These are phyloP conservation scores for Acanthacorydalis orientalis DNA, from an alignment of 2,888 invertebrate genomes.

Conservation along the genomic window DNA sequence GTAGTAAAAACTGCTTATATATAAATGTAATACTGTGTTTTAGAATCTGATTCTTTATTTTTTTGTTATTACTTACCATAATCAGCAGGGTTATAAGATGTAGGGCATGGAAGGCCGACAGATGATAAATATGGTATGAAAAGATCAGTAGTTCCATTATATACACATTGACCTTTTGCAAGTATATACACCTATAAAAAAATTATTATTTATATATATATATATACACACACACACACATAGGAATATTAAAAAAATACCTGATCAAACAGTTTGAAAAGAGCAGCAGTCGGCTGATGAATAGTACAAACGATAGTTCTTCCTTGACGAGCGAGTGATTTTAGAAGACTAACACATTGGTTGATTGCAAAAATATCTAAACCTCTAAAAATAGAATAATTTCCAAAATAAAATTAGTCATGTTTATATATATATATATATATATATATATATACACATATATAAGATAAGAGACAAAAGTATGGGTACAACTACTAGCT, in stretches of 20 bases:
- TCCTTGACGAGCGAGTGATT: conserved; percentile 40
- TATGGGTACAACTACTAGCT: too few relatives aligned
- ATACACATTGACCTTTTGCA: conserved; percentile 44
- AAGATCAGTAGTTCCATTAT: conserved; percentile 48
- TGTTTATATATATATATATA: too few relatives aligned
- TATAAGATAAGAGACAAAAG: too few relatives aligned
- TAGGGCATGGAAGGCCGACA: conserved; percentile 50
- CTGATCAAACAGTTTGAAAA: conserved; percentile 45
- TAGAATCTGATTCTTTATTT: too few relatives aligned
- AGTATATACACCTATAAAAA: conserved; percentile 25
- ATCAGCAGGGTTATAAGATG: conserved; percentile 66
- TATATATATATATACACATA: too few relatives aligned
- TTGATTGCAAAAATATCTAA: conserved; percentile 57
- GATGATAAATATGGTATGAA: conserved; percentile 51
- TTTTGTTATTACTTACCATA: conserved; percentile 25
- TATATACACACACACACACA: too few relatives aligned
- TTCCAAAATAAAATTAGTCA: too few relatives aligned
- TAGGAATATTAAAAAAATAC: conserved; percentile 14
- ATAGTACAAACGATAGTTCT: conserved; percentile 54
- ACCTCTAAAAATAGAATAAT: conserved; percentile 32
- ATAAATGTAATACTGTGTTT: too few relatives aligned
- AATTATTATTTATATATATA: neutral
- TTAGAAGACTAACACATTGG: conserved; percentile 43
- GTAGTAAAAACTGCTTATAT: too few relatives aligned
- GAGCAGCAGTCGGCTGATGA: conserved; percentile 50